Base-by-base conservation (phyloP, 2,888 invertebrate genomes). In the Dryocosmus kuriphilus region DNA sequence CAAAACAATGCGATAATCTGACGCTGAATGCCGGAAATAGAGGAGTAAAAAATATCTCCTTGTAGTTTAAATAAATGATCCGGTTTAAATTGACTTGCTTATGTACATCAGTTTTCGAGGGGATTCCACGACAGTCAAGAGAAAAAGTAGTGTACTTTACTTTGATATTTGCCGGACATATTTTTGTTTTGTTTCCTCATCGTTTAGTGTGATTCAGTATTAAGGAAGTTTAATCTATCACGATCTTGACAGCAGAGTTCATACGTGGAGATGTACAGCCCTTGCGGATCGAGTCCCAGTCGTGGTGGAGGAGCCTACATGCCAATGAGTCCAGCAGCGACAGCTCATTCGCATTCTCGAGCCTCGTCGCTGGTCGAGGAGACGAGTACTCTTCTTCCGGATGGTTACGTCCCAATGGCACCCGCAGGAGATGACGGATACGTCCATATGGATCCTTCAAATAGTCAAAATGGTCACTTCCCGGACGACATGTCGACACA, bases 331-430 rank as follows among this genome's bases (percentile, higher is more conserved):
- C 91, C 91, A 30, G 89, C 90, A 2, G 90, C 90, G 5, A 86
- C 88, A 22, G 89, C 87, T 8, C 90, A 91, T 46, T 93, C 94
- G 4, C 95, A 95, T 90, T 95, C 95, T 79, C 93, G 95, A 22
- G 94, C 93, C 22, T 95, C 95, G 60, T 95, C 95, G 14, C 89
- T 94, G 22, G 92, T 92, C 4, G 93, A 94, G 82, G 93, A 93
- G 77, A 86, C 87, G 11, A 85, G 79, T 65, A 89, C 87, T 11
- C 85, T 85, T 84, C 91, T 81, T 84, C 91, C 79, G 82, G 93
- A 93, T 79, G 94, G 94, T 51, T 95, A 95, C 91, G 93, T 96
- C 80, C 94, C 94, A 76, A 96, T 95, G 95, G 94, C 93, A n/a
- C 94, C 95, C 9, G 84, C 90, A 51, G 89, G 92, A 77, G 92